These are phyloP conservation scores for Andrena cerasifolii DNA, from an alignment of 1,140 invertebrate species.

Conservation along the genomic window DNA sequence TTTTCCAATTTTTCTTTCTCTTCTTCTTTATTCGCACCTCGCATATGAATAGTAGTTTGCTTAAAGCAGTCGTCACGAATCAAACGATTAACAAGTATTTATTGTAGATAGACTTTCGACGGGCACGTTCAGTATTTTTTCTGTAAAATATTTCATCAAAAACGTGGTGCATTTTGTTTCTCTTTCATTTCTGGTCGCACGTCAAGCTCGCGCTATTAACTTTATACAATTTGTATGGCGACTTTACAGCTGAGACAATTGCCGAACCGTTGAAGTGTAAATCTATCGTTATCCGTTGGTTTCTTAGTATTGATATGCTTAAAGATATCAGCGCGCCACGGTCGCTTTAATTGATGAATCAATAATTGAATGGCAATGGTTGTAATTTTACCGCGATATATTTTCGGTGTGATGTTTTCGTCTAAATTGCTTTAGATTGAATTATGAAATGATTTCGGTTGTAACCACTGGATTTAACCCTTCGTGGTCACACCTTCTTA, in stretches of 20 bases:
- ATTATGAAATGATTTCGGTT: neutral
- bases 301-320: neutral
- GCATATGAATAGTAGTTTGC: neutral
- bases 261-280: neutral
- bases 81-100: no score
- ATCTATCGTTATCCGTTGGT: neutral
- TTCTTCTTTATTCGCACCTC: neutral
- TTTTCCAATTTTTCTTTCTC: neutral
- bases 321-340: slow-evolving; percentile 5
- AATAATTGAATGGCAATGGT: neutral
- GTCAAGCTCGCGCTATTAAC: neutral
- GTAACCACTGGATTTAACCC: no score
- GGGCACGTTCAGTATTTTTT: no score
- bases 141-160: no score
- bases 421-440: neutral
- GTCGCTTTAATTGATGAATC: neutral
- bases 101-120: no score
- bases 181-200: no score
- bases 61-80: neutral
- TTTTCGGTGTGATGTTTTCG: neutral
- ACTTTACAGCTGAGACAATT: neutral
- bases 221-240: neutral
- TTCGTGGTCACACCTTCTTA: no score
- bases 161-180: neutral
- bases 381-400: neutral